Evolutionary conservation across 2,113 vertebrate species (phyloP), one percentile per base, ranked within the genome.

Genomic region (Anoura caudifer): DNA sequence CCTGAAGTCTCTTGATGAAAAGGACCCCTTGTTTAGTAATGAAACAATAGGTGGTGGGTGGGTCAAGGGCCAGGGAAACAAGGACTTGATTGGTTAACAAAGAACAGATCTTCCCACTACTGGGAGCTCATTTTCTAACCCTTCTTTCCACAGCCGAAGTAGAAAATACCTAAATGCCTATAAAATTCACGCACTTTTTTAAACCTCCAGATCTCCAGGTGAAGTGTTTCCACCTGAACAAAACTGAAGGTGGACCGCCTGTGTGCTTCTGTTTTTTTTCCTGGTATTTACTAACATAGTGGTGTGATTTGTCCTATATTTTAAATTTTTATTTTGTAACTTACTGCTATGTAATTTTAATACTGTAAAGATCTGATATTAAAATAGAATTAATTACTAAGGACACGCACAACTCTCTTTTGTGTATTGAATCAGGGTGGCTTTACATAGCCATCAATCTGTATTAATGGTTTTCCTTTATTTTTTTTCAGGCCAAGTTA

Each of bases 311-410:
- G 4, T 61, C 28, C 50, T 85, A 10, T 73, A 69, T 8, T 95
- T 87, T 70, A 85, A 85, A 90, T 80, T 88, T 81, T 76, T 24
- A 91, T 76, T 63, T 52, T 61, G 59, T 86, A 54, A 88, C 67
- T 86, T 52, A 91, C 12, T 94, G 17, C 67, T 90, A 33, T 4
- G 14, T 92, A 69, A 94, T 81, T 54, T 14, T 56, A 43, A 24
- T 7, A 79, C 72, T 43, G 6, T n/a, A 79, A 90, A 93, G 20
- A 79, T 41, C 80, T 67, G 75, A 76, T 80, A 84, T 75, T 87
- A 95, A 94, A 86, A 85, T 67, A 94, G 52, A 87, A 47, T 76
- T 72, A 94, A 77, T 75, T 84, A 76, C 31, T 10, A 94, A 87
- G 36, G 13, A 75, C 6, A 24, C n/a, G 54, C 86, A 65, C 61